These are phyloP conservation scores for Dione vanillae DNA, from an alignment of 2,888 invertebrate genomes.

Conservation along the genomic window DNA sequence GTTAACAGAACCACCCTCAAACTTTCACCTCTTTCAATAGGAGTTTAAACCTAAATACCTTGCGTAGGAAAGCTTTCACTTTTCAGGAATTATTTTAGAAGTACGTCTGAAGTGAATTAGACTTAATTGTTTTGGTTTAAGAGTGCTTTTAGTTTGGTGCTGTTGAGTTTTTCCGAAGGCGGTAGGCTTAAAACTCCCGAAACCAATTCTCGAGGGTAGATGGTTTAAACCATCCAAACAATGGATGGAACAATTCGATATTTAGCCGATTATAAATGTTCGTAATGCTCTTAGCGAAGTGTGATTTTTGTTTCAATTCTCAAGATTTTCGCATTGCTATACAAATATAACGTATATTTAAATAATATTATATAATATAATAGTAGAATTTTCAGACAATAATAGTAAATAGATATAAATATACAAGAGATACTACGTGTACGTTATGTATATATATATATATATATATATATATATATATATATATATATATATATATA, in stretches of 20 bases:
- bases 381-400: not conserved
- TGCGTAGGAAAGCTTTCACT: constrained; percentile 83
- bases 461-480: too few species aligned
- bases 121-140: constrained; percentile 56
- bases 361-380: not conserved
- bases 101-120: constrained; percentile 53
- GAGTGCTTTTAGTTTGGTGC: constrained; percentile 55
- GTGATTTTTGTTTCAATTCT: constrained; percentile 68
- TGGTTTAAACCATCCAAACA: constrained; percentile 77
- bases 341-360: constrained; percentile 8
- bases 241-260: constrained; percentile 82
- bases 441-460: too few species aligned
- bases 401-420: not conserved
- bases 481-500: too few species aligned
- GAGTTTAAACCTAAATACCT: constrained; percentile 84
- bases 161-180: constrained; percentile 71
- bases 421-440: not conserved
- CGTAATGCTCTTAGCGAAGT: constrained; percentile 81
- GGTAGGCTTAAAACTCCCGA: constrained; percentile 81
- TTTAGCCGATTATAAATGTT: constrained; percentile 82
- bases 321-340: constrained; percentile 33
- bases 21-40: constrained; percentile 84
- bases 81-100: constrained; percentile 80
- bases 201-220: constrained; percentile 77
- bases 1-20: constrained; percentile 59